Base-by-base conservation (phyloP, 1,140 invertebrate genomes). In the Ladona fulva region DNA sequence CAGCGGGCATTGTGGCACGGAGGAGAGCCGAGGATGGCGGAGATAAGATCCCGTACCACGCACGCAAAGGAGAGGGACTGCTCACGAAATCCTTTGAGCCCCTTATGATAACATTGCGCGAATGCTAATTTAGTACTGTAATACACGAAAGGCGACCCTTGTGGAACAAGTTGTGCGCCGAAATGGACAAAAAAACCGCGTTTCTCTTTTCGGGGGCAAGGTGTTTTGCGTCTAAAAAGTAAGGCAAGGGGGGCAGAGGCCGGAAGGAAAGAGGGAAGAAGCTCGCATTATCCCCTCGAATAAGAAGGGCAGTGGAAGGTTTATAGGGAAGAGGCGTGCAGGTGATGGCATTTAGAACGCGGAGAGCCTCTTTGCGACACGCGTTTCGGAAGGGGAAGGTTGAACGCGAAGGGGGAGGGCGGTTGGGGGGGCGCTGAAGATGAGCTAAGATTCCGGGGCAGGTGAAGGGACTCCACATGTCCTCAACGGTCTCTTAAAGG, bases 401-500 rank as follows among this genome's bases (percentile, higher is more conserved):
- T 52, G 44, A 19, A 52, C 10, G 10, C 44, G 44, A 10, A 52
- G 44, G 44, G 44, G n/a, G 44, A 52, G 44, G 44, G 44, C 19
- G 44, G n/a, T 52, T 52, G 10, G 10, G 19, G 44, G 44, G 10
- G 44, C 44, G 44, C 3, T 66, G 14, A 22, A 66, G 52, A 66
- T 66, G 52, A 66, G 52, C 52, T 66, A 66, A 66, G 52, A 66
- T 66, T 66, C 52, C 52, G n/a, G 44, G n/a, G 52, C 52, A 66
- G 52, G 52, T 66, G 52, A 66, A 66, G n/a, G 52, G 3, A 66
- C 44, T 52, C 44, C 44, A 52, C 44, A 11, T 52, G 44, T 52
- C 44, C 44, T n/a, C 52, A 66, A 66, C 52, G 52, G 52, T 3
- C n/a, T 22, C 52, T 5, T 12, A 19, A 52, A 52, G 44, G 19